Percentiles rank a stretch among this genome's conserved stretches.
Evolutionary conservation across 2,797 vertebrate species (phyloP).

Genomic region (Taeniopygia guttata): DNA sequence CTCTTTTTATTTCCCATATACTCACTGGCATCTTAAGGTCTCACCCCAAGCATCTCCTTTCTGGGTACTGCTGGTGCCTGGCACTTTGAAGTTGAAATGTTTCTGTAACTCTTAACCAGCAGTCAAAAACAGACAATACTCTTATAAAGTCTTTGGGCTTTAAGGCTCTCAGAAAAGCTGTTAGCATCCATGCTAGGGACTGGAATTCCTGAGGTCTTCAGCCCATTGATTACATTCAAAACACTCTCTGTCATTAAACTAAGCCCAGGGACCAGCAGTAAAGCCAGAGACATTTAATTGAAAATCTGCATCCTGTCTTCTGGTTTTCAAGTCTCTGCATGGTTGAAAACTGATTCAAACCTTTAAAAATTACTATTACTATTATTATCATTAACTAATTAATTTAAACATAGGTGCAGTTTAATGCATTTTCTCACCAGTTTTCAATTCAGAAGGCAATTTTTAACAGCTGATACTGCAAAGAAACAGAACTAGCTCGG

Average conservation of each 20-base stretch:
- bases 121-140: neutral
- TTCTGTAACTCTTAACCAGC: neutral
- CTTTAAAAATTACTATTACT: neutral
- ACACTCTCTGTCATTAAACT: neutral
- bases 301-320: neutral
- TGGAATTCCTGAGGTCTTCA: neutral
- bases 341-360: neutral
- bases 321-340: neutral
- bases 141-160: neutral
- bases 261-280: neutral
- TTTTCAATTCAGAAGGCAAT: neutral
- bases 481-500: neutral
- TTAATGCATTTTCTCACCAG: neutral
- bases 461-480: neutral
- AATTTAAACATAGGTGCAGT: neutral
- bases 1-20: neutral
- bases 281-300: neutral
- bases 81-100: neutral
- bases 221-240: neutral
- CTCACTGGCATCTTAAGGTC: accelerated
- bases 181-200: neutral
- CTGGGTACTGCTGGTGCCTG: neutral
- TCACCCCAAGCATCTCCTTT: neutral
- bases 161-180: neutral
- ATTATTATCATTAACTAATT: neutral